Percentiles rank a stretch among this genome's conserved stretches.
These are phyloP conservation scores for Romanogobio albipinnatus DNA, from an alignment of 2,113 vertebrate genomes.

Conservation along the genomic window DNA sequence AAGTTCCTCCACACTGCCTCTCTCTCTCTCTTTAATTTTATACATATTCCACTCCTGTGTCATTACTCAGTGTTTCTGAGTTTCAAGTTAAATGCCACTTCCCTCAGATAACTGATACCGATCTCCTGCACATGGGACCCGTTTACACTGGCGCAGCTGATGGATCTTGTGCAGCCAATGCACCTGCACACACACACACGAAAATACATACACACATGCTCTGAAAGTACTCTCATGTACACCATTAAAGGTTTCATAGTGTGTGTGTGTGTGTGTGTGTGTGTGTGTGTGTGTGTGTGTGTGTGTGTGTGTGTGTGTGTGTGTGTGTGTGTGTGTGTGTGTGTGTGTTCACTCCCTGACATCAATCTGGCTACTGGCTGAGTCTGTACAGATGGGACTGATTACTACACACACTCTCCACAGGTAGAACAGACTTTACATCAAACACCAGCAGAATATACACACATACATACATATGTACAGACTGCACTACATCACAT, in stretches of 20 bases:
- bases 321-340: neutral
- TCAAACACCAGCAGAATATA: slow-evolving; percentile 64
- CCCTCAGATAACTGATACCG: slow-evolving; percentile 34
- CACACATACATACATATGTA: slow-evolving; percentile 28
- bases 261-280: neutral
- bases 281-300: neutral
- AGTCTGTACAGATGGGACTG: slow-evolving; percentile 80
- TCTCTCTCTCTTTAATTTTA: slow-evolving; percentile 8
- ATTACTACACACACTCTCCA: slow-evolving; percentile 76
- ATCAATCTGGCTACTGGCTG: slow-evolving; percentile 77
- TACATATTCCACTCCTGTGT: slow-evolving; percentile 27
- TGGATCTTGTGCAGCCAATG: slow-evolving; percentile 48
- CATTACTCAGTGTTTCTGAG: slow-evolving; percentile 44
- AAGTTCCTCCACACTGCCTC: slow-evolving; percentile 1
- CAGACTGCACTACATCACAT: slow-evolving; percentile 12
- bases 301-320: slow-evolving; percentile 1
- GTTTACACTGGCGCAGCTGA: slow-evolving; percentile 47
- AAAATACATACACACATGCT: slow-evolving; percentile 56
- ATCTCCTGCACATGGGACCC: slow-evolving; percentile 41
- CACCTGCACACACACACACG: slow-evolving; percentile 56
- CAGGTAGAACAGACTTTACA: slow-evolving; percentile 76
- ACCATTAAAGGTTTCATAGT: slow-evolving; percentile 30
- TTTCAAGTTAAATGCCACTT: slow-evolving; percentile 45
- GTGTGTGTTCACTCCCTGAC: slow-evolving; percentile 68
- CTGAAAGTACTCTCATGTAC: slow-evolving; percentile 77